Evolutionary conservation across 2,113 vertebrate species (phyloP).

Genomic region (Sinocyclocheilus anophthalmus): DNA sequence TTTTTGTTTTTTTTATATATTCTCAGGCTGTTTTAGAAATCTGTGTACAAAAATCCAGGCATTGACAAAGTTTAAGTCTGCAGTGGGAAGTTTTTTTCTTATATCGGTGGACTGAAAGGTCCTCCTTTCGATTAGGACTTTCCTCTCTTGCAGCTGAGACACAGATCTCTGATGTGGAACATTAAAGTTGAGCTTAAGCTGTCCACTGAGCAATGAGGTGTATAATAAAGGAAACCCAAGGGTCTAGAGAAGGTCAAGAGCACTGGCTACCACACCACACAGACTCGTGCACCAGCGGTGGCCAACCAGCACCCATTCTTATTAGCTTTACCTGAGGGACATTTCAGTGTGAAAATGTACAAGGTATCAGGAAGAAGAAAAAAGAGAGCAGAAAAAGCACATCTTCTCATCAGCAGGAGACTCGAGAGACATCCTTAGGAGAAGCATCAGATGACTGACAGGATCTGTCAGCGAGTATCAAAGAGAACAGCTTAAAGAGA

Average conservation of each 20-base stretch:
- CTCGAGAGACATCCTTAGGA: background rate
- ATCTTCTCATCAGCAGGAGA: conserved; percentile 1
- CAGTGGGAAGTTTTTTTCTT: background rate
- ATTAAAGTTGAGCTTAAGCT: conserved; percentile 34
- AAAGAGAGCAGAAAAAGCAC: background rate
- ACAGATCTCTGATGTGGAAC: conserved; percentile 31
- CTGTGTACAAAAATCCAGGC: background rate
- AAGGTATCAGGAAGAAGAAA: background rate
- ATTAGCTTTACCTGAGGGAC: conserved; percentile 6
- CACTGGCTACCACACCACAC: background rate
- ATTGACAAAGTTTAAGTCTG: background rate
- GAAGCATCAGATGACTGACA: conserved; percentile 13
- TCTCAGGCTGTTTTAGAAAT: background rate
- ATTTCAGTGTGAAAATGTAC: background rate
- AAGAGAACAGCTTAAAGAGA: background rate
- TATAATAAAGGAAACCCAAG: conserved; percentile 50
- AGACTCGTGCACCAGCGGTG: background rate
- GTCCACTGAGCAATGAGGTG: conserved; percentile 45
- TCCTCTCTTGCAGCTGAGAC: background rate
- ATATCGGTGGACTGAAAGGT: background rate
- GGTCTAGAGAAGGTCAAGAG: conserved; percentile 42
- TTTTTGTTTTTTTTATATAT: background rate
- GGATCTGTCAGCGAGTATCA: background rate
- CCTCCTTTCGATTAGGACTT: background rate
- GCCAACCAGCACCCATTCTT: background rate